Evolutionary conservation across 1,140 invertebrate genomes (phyloP).

Genomic region (Dendrolimus kikuchii): DNA sequence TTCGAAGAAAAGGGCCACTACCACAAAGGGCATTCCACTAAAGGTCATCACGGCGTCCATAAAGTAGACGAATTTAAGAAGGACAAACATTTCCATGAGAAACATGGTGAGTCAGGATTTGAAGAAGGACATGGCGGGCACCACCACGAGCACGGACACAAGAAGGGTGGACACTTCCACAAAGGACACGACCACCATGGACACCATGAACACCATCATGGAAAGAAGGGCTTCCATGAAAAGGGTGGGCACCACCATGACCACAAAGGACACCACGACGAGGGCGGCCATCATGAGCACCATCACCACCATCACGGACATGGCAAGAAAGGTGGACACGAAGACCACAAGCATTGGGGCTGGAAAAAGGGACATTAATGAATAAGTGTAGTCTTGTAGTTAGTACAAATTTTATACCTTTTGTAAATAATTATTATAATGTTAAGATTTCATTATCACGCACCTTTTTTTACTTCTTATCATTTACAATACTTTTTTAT

Average conservation of each 20-base stretch:
- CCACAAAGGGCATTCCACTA: constrained; percentile 84
- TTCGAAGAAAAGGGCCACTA: constrained; percentile 75
- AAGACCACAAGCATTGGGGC: constrained; percentile 68
- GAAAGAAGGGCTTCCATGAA: constrained; percentile 79
- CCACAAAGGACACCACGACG: constrained; percentile 65
- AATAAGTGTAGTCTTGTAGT: background rate
- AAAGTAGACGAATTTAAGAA: constrained; percentile 80
- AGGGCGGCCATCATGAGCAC: constrained; percentile 73
- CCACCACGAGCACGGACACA: constrained; percentile 77
- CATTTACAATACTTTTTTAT: too few relatives aligned
- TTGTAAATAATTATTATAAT: constrained; percentile 10
- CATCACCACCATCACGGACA: constrained; percentile 75
- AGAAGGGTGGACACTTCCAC: constrained; percentile 79
- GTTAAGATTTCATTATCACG: too few relatives aligned
- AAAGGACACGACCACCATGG: constrained; percentile 77
- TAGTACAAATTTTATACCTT: constrained; percentile 3
- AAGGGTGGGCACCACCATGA: constrained; percentile 74
- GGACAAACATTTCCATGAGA: constrained; percentile 78
- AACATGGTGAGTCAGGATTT: constrained; percentile 80
- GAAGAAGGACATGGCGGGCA: constrained; percentile 77
- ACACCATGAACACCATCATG: constrained; percentile 78
- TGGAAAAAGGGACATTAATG: constrained; percentile 70
- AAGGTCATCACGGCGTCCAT: constrained; percentile 83
- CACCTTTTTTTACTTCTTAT: too few relatives aligned
- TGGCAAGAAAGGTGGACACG: constrained; percentile 75